Percentiles rank a stretch among this genome's conserved stretches.
Conservation (phyloP, 2,797 vertebrate species). For the Scolopax bukidnonensis region DNA sequence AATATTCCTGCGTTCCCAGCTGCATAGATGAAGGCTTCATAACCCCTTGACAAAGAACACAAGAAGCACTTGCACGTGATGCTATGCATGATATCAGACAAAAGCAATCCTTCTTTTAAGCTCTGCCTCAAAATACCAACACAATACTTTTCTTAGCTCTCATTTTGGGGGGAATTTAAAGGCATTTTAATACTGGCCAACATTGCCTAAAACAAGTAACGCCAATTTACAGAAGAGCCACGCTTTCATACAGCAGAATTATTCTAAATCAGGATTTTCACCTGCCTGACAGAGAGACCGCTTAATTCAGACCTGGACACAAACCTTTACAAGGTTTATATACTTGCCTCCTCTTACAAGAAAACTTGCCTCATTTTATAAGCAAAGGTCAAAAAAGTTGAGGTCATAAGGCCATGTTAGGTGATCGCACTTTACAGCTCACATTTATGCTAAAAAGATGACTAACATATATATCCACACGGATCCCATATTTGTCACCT, state of each 20-base stretch:
- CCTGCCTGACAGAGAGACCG: background rate
- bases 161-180: background rate
- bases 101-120: background rate
- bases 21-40: background rate
- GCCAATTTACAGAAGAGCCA: slow-evolving; percentile 6
- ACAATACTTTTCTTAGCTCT: slow-evolving; percentile 9
- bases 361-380: background rate
- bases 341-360: background rate
- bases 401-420: background rate
- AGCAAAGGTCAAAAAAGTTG: background rate
- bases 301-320: slow-evolving; percentile 2
- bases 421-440: background rate
- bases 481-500: background rate
- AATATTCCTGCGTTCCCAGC: background rate
- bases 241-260: background rate
- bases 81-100: background rate
- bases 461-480: background rate
- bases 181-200: background rate
- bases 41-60: background rate
- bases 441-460: background rate
- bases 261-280: slow-evolving; percentile 35
- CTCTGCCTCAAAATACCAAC: slow-evolving; percentile 1
- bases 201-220: background rate
- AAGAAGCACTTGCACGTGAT: background rate
- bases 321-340: background rate